Conservation (phyloP, 2,797 vertebrate species). For the Pachyuromys duprasi region DNA sequence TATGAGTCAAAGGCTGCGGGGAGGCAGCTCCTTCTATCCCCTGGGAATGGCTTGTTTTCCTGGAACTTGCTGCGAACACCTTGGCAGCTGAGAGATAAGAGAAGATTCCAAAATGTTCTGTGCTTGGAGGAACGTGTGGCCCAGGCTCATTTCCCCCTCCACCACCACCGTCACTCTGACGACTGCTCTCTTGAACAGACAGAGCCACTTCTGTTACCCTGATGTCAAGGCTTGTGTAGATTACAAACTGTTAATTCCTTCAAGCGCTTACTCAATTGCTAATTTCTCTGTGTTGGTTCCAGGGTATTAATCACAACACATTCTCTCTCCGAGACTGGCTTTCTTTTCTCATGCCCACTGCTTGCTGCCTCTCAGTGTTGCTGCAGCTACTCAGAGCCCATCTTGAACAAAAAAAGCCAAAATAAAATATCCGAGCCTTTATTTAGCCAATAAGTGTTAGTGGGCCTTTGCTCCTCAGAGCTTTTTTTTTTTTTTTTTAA, state of each 20-base stretch:
- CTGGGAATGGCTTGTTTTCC: slow-evolving; percentile 32
- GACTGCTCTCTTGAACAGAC: slow-evolving; percentile 19
- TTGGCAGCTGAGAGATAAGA: slow-evolving; percentile 46
- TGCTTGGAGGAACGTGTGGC: neutral
- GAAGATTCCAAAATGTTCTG: neutral
- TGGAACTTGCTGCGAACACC: slow-evolving; percentile 7
- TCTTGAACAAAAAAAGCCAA: neutral
- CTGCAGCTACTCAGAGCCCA: neutral
- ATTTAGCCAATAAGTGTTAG: slow-evolving; percentile 17
- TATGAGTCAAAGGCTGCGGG: slow-evolving; percentile 46
- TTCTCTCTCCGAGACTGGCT: neutral
- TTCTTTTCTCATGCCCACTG: neutral
- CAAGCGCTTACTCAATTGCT: neutral
- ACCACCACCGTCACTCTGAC: neutral
- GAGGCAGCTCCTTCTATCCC: neutral
- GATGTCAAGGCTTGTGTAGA: slow-evolving; percentile 33
- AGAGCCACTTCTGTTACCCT: neutral
- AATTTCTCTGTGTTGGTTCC: slow-evolving; percentile 54
- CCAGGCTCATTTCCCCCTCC: neutral
- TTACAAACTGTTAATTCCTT: slow-evolving; percentile 55
- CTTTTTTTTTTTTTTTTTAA: neutral
- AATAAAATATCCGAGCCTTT: neutral
- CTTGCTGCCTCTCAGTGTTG: neutral
- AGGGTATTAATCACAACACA: slow-evolving; percentile 48
- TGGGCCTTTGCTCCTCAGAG: neutral